Evolutionary conservation across 2,113 vertebrate genomes (phyloP).

Genomic region (Antechinus stuartii): DNA sequence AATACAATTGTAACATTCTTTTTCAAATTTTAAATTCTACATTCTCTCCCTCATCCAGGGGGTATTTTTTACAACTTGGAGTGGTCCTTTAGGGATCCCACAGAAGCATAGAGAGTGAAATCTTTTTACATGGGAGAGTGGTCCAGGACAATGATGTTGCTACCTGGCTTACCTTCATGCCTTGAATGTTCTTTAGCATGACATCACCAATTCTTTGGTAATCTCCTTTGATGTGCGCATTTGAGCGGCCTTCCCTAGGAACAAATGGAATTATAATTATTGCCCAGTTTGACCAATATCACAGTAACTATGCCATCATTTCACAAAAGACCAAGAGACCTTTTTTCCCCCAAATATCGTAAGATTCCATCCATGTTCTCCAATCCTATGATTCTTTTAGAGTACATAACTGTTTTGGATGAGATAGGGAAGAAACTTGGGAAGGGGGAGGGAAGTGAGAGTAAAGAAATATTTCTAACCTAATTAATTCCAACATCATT

Average conservation of each 20-base stretch:
- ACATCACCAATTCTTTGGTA: constrained; percentile 97
- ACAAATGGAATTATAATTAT: constrained; percentile 37
- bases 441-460: not conserved
- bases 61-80: not conserved
- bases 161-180: constrained; percentile 90
- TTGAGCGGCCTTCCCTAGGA: constrained; percentile 96
- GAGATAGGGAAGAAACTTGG: not conserved
- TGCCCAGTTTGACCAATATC: not conserved
- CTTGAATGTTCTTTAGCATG: constrained; percentile 95
- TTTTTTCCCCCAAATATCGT: not conserved
- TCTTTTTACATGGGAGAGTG: not conserved
- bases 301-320: not conserved
- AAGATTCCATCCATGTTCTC: not conserved
- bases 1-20: not conserved
- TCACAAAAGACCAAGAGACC: not conserved
- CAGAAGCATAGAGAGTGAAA: not conserved
- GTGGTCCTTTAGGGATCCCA: not conserved
- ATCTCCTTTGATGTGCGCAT: constrained; percentile 95
- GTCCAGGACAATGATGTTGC: not conserved
- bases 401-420: not conserved
- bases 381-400: not conserved
- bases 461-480: not conserved
- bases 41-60: not conserved
- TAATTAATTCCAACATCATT: not conserved
- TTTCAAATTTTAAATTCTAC: not conserved